Conservation (phyloP, 2,888 invertebrate genomes). For the Aelia acuminata region DNA sequence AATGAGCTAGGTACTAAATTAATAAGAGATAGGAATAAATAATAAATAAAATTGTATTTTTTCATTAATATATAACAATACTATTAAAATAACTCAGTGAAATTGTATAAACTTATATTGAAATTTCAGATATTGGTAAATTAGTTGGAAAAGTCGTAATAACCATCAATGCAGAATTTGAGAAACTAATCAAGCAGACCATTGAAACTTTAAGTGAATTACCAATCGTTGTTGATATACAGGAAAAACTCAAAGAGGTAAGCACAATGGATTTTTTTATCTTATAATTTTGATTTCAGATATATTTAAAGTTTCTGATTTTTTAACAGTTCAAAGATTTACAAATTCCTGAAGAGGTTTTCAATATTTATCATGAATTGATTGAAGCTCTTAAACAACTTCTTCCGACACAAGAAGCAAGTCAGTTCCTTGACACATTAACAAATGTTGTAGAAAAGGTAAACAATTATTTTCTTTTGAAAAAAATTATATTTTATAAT, state of each 20-base stretch:
- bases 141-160: constrained; percentile 68
- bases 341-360: constrained; percentile 74
- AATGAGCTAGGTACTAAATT: no score
- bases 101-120: no score
- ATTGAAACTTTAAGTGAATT: constrained; percentile 73
- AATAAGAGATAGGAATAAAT: no score
- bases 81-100: no score
- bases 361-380: constrained; percentile 73
- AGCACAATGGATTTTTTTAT: background rate
- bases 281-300: background rate
- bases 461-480: background rate
- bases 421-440: constrained; percentile 74
- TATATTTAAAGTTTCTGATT: background rate
- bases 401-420: constrained; percentile 77
- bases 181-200: constrained; percentile 69
- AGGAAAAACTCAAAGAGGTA: constrained; percentile 70
- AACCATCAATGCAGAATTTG: constrained; percentile 69
- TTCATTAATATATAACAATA: no score
- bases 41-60: no score
- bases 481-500: background rate
- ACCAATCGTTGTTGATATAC: constrained; percentile 68
- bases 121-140: constrained; percentile 68
- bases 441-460: constrained; percentile 76
- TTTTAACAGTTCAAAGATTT: constrained; percentile 67
- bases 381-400: constrained; percentile 74